Evolutionary conservation across 2,888 invertebrate species (phyloP), one percentile per base, ranked within the genome.

Genomic region (Agrotis puta): DNA sequence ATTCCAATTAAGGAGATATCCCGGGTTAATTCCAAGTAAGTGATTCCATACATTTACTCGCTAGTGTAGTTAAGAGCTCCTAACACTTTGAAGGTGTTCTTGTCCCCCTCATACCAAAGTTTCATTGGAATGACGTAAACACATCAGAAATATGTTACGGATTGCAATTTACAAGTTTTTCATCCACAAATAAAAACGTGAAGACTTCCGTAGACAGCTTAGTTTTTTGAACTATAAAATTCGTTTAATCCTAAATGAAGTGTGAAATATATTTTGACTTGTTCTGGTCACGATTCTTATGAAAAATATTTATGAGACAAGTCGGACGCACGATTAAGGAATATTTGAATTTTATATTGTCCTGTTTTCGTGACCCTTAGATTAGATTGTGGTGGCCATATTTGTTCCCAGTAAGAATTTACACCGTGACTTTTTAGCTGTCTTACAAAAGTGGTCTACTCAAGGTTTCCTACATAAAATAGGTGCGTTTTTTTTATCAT

Each of bases 221-320:
- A 22, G 22, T 72, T 73, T 77, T 77, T 68, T 62, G n/a, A 54
- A 48, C 75, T 13, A 63, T 13, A 33, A 56, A 67, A 73, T 68
- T 77, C 68, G 73, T 66, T 77, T 68, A 56, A 54, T 73, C 47
- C 20, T 61, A 61, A 77, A 77, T 68, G 43, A 68, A 53, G 77
- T 77, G 66, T 77, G 73, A 77, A 77, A 77, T 77, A 61, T 68
- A 68, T 62, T 71, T 64, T 64, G 73, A 77, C 50, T 53, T 48
- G 73, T 73, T 77, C 53, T 77, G 64, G 74, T 77, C 77, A 77
- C 77, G 77, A 77, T 74, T 77, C 56, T 58, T 18, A 68, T 74
- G 73, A 77, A 77, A 77, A 77, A 77, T n/a, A 43, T 75, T 70
- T 75, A 64, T 50, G 48, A 75, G 43, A 50, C 58, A 70, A 53